A percentile compares a stretch with the other conserved stretches of the same genome.
Evolutionary conservation across 2,113 vertebrate genomes (phyloP).

Genomic region (Megalops atlanticus): DNA sequence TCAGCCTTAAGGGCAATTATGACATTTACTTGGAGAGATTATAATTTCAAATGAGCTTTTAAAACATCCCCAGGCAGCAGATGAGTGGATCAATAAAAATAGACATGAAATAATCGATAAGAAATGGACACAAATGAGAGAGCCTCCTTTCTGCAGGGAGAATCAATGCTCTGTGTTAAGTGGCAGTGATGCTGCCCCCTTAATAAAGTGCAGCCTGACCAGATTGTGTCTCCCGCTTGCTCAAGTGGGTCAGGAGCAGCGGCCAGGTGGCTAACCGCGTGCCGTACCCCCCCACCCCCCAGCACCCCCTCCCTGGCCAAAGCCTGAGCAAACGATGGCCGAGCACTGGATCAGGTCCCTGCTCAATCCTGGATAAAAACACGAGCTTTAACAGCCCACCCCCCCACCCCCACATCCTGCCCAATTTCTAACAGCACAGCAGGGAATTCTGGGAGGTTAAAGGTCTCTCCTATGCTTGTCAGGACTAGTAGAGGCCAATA

Average conservation of each 20-base stretch:
- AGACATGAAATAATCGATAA: slow-evolving; percentile 79
- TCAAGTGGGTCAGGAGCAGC: slow-evolving; percentile 33
- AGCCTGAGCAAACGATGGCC: background rate
- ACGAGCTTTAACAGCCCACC: too few relatives aligned
- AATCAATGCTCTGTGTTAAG: slow-evolving; percentile 78
- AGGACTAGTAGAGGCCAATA: background rate
- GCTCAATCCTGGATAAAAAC: background rate
- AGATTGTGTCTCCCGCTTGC: slow-evolving; percentile 50
- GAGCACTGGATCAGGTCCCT: slow-evolving; percentile 8
- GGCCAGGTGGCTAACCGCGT: slow-evolving; percentile 41
- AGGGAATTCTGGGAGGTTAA: slow-evolving; percentile 47
- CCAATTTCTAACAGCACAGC: slow-evolving; percentile 20
- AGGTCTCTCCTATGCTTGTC: background rate
- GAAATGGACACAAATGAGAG: slow-evolving; percentile 75
- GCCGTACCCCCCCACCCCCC: background rate
- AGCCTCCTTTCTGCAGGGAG: slow-evolving; percentile 61
- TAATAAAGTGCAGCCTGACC: slow-evolving; percentile 74
- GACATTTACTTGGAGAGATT: slow-evolving; percentile 79
- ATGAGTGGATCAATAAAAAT: slow-evolving; percentile 70
- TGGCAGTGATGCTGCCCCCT: slow-evolving; percentile 71
- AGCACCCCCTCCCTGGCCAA: background rate
- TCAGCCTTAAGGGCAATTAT: slow-evolving; percentile 75
- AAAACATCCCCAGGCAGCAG: slow-evolving; percentile 67
- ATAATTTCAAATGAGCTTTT: slow-evolving; percentile 81
- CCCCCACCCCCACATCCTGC: background rate